Conservation (phyloP, 2,113 vertebrate genomes). For the Tichodroma muraria region DNA sequence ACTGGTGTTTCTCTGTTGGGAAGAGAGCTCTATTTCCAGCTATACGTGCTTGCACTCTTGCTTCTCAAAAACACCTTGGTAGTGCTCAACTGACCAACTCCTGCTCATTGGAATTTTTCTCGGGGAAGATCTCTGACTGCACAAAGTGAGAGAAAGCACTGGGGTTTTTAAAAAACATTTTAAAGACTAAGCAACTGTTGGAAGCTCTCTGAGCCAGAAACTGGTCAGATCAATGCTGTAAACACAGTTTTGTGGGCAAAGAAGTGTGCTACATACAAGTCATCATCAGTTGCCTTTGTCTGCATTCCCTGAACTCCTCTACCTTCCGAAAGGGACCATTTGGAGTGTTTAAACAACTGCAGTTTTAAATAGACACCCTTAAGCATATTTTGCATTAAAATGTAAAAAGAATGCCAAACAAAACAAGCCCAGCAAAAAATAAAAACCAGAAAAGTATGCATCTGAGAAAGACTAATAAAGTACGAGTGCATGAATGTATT, state of each 20-base stretch:
- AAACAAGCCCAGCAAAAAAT: neutral
- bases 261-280: neutral
- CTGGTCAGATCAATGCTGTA: neutral
- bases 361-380: neutral
- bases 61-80: neutral
- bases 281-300: fast-evolving
- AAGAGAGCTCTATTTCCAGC: neutral
- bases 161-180: neutral
- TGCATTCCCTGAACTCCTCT: neutral
- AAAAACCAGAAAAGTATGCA: neutral
- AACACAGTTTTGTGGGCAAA: neutral
- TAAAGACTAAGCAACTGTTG: neutral
- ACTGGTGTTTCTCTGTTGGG: neutral
- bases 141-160: neutral
- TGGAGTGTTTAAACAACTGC: constrained; percentile 4
- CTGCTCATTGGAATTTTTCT: neutral
- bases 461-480: neutral
- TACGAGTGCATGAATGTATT: neutral
- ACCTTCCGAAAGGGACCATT: neutral
- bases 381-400: constrained; percentile 14
- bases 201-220: neutral
- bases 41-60: neutral
- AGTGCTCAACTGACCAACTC: neutral
- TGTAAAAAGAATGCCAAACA: neutral
- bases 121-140: neutral